A percentile compares a stretch with the other conserved stretches of the same genome.
Evolutionary conservation across 2,888 invertebrate genomes (phyloP).

Genomic region (Elysia crispata): DNA sequence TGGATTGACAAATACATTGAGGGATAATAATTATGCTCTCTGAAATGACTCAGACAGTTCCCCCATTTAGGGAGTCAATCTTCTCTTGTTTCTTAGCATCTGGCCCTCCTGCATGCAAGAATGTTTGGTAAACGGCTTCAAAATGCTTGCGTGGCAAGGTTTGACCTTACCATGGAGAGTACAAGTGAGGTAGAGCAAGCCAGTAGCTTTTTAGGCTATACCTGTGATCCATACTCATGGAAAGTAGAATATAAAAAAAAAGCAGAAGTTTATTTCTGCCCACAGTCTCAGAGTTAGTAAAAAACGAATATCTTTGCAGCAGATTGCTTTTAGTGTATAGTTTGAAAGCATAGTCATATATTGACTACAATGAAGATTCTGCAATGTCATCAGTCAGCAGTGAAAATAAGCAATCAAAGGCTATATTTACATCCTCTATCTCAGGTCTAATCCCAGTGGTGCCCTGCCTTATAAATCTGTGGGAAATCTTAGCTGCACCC

Average conservation of each 20-base stretch:
- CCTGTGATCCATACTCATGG: slow-evolving; percentile 11
- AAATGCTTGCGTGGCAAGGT: neutral
- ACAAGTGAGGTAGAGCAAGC: neutral
- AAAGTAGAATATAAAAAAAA: neutral
- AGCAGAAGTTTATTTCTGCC: slow-evolving; percentile 2
- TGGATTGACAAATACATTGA: slow-evolving; percentile 1
- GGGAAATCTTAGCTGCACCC: neutral
- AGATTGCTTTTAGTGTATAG: neutral
- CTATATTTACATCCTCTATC: neutral
- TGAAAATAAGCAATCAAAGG: neutral
- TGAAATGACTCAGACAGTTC: neutral
- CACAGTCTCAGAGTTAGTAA: neutral
- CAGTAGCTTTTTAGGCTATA: slow-evolving; percentile 10
- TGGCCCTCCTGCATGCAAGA: neutral
- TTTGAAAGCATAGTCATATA: neutral
- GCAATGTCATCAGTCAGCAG: neutral
- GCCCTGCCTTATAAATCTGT: neutral
- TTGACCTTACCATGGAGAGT: slow-evolving; percentile 29
- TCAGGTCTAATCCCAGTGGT: neutral
- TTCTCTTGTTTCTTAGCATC: neutral
- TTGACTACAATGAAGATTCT: neutral
- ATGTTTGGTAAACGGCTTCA: slow-evolving; percentile 11
- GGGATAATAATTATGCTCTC: slow-evolving; percentile 1
- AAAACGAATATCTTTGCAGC: neutral
- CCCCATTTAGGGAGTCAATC: neutral